Percentiles rank a stretch among this genome's conserved stretches.
phyloP scores from a whole-genome alignment of 2,113 vertebrate genomes.

The Onychorhynchus coronatus region DNA sequence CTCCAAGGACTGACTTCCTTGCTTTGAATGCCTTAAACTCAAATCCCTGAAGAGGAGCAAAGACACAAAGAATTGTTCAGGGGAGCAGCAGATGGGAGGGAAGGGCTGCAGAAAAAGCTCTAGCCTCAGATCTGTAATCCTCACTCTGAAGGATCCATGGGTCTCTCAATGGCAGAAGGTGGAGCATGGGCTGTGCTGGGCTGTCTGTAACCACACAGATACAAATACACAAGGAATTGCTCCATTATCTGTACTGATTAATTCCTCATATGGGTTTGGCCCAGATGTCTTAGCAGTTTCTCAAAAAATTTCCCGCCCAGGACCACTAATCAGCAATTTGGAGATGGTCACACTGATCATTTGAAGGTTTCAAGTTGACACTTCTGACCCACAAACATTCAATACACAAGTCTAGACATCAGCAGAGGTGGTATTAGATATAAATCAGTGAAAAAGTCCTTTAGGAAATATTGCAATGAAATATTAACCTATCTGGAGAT shows the following conservation, averaged over 20 bases:
- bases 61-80: neutral
- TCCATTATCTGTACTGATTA: neutral
- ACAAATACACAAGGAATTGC: neutral
- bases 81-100: neutral
- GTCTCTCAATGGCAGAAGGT: neutral
- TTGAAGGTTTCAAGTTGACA: neutral
- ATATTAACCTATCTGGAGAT: neutral
- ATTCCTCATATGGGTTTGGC: neutral
- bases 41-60: neutral
- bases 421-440: neutral
- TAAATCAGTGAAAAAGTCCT: neutral
- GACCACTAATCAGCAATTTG: neutral
- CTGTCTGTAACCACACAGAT: neutral
- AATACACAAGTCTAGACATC: neutral
- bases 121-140: neutral
- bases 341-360: neutral
- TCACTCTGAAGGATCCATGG: neutral
- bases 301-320: neutral
- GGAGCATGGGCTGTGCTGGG: neutral
- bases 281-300: neutral
- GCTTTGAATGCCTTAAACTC: neutral
- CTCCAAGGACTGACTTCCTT: neutral
- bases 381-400: neutral
- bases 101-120: neutral
- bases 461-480: neutral